phyloP scores from a whole-genome alignment of 2,797 vertebrate species.

The Miichthys miiuy region DNA sequence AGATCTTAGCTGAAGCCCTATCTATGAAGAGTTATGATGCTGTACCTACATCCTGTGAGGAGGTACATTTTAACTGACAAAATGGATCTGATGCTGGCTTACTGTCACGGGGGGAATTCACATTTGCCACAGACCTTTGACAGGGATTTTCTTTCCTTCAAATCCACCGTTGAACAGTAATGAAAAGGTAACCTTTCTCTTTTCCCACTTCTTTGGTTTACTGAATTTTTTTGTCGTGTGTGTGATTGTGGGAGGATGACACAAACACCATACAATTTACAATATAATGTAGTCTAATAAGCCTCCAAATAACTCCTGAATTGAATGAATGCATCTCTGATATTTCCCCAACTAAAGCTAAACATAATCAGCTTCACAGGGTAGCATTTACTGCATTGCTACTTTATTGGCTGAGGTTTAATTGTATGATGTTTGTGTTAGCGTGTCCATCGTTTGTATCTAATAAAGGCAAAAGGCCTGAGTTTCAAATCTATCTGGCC shows the following conservation, averaged over 20 bases:
- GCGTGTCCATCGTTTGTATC: conserved; percentile 34
- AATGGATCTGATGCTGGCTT: conserved; percentile 10
- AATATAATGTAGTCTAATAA: conserved; percentile 19
- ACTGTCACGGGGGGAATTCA: not conserved
- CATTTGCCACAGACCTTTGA: conserved; percentile 13
- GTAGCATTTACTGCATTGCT: conserved; percentile 15
- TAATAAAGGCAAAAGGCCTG: conserved; percentile 21
- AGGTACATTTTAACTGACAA: conserved; percentile 8
- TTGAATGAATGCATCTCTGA: conserved; percentile 5
- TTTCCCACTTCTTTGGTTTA: conserved; percentile 14
- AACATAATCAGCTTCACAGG: conserved; percentile 3
- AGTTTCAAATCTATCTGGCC: conserved; percentile 6
- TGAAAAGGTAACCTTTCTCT: conserved; percentile 10
- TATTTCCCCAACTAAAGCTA: not conserved
- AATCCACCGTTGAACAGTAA: conserved; percentile 16
- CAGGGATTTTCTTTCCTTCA: conserved; percentile 1
- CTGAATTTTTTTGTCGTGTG: not conserved
- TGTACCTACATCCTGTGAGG: not conserved
- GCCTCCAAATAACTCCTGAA: conserved; percentile 5
- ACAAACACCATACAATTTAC: conserved; percentile 14
- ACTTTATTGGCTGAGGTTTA: conserved; percentile 8
- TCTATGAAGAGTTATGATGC: not conserved
- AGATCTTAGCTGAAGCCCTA: not conserved
- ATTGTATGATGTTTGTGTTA: conserved; percentile 38
- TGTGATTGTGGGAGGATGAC: conserved; percentile 6